Conservation (phyloP, 2,797 vertebrate genomes). For the Poecile montanus region DNA sequence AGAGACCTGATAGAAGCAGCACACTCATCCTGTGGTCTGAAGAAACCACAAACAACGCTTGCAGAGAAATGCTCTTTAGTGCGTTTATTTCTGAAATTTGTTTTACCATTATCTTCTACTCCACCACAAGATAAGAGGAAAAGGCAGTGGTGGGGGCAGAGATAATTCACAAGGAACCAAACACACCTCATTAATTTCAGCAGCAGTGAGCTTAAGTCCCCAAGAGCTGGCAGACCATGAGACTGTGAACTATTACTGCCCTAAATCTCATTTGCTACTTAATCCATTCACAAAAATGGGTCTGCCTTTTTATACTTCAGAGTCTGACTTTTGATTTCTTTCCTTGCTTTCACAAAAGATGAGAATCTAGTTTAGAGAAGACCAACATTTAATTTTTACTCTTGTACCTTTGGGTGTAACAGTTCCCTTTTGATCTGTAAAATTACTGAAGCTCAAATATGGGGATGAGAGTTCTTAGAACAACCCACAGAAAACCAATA, state of each 20-base stretch:
- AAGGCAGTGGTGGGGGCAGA: background rate
- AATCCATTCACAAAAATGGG: background rate
- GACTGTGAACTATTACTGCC: background rate
- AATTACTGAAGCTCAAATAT: background rate
- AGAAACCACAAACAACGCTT: background rate
- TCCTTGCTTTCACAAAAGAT: background rate
- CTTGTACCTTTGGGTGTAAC: background rate
- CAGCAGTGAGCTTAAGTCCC: background rate
- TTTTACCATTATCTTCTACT: background rate
- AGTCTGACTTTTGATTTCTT: background rate
- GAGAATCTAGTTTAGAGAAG: background rate
- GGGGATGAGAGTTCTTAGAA: background rate
- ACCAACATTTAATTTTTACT: background rate
- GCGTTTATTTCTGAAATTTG: background rate
- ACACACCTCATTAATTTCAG: background rate
- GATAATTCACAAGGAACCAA: background rate
- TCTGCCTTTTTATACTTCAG: background rate
- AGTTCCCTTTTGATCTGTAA: background rate
- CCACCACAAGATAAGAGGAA: background rate
- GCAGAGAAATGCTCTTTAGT: background rate
- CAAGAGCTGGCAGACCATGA: background rate
- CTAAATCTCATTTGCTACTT: background rate
- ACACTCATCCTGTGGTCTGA: background rate
- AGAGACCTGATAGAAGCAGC: background rate
- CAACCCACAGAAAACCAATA: background rate